Percentiles rank a stretch among this genome's conserved stretches.
Conservation (phyloP, 1,140 invertebrate genomes). For the Cataglyphis hispanica region DNA sequence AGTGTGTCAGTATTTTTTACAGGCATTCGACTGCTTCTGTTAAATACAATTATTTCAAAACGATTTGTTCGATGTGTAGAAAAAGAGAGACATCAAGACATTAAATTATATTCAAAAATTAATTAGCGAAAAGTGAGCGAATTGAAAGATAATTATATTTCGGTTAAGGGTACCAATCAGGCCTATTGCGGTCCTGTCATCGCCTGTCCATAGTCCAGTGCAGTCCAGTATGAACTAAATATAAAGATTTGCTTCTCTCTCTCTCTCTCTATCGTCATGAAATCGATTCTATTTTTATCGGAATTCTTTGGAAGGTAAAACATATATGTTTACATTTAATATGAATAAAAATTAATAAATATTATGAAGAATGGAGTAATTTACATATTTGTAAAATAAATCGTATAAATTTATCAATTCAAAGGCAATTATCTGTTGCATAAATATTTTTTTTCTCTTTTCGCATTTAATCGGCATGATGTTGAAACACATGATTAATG, state of each 20-base stretch:
- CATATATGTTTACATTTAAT: background rate
- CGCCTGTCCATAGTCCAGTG: background rate
- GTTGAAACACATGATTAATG: background rate
- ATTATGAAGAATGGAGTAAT: constrained; percentile 1
- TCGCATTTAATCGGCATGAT: background rate
- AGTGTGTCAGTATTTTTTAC: too few relatives aligned
- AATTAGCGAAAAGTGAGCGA: too few relatives aligned
- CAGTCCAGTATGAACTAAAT: background rate
- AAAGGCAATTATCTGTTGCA: background rate
- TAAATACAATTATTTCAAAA: too few relatives aligned
- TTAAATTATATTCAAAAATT: too few relatives aligned
- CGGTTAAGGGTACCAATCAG: background rate
- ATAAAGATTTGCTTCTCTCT: background rate
- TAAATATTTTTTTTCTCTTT: background rate
- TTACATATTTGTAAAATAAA: background rate
- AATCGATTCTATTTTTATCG: constrained; percentile 12
- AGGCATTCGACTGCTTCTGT: too few relatives aligned
- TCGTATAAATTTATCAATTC: background rate
- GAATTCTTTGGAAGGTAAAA: constrained; percentile 10
- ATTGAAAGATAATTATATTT: too few relatives aligned
- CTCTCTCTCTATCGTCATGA: background rate
- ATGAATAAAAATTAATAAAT: background rate
- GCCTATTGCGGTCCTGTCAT: background rate
- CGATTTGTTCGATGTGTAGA: too few relatives aligned
- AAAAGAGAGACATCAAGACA: too few relatives aligned